phyloP scores from a whole-genome alignment of 2,113 vertebrate species.

The Nipponia nippon region DNA sequence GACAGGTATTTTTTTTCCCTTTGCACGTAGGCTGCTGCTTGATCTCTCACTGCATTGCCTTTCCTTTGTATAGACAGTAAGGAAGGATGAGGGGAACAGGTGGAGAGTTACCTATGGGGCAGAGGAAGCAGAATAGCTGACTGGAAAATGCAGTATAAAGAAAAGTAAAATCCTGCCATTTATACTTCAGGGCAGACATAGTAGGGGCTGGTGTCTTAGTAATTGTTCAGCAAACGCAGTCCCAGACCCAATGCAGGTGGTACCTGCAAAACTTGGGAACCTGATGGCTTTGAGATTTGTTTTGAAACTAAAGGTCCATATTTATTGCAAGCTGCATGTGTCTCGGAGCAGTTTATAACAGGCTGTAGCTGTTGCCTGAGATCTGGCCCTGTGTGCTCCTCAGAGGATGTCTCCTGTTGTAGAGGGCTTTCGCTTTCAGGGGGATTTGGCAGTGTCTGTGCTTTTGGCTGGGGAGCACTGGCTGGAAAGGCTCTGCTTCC shows the following conservation, averaged over 20 bases:
- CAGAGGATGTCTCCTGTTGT: neutral
- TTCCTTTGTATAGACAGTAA: neutral
- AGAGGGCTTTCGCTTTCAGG: neutral
- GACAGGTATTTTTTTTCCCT: neutral
- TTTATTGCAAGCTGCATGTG: neutral
- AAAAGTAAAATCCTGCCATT: neutral
- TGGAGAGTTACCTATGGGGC: neutral
- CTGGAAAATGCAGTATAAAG: neutral
- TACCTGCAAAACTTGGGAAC: neutral
- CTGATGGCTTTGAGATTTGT: neutral
- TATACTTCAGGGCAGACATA: neutral
- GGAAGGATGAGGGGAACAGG: neutral
- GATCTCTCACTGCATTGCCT: neutral
- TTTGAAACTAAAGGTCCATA: neutral
- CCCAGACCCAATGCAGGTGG: neutral
- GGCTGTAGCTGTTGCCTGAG: neutral
- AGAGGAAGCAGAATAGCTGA: neutral
- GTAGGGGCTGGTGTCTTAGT: neutral
- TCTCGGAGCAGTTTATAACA: neutral
- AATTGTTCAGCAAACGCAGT: neutral
- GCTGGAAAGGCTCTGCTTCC: neutral
- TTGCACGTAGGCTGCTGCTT: neutral
- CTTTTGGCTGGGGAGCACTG: neutral
- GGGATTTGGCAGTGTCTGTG: neutral
- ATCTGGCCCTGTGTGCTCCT: neutral